Percentiles rank a stretch among this genome's conserved stretches.
Evolutionary conservation across 2,888 invertebrate species (phyloP).

Genomic region (Chironomus tentans): DNA sequence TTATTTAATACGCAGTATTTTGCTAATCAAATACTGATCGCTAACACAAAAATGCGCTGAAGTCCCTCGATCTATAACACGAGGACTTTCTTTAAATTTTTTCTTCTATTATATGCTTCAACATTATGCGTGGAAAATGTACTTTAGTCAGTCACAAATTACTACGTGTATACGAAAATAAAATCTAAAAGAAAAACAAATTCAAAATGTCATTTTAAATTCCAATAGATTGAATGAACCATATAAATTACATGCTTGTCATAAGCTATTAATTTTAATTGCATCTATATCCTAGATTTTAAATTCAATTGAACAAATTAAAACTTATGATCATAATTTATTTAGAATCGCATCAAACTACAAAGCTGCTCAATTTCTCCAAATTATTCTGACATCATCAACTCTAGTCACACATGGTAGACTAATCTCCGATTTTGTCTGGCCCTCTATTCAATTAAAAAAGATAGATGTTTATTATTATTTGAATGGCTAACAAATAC

Average conservation of each 20-base stretch:
- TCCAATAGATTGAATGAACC: background rate
- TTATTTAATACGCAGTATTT: too few relatives aligned
- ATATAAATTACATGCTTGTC: background rate
- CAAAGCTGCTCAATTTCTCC: too few relatives aligned
- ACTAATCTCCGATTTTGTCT: conserved; percentile 21
- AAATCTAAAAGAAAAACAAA: too few relatives aligned
- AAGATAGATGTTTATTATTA: conserved; percentile 16
- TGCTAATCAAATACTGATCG: too few relatives aligned
- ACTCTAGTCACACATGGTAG: conserved; percentile 15
- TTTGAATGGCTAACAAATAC: conserved; percentile 5
- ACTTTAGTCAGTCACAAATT: too few relatives aligned
- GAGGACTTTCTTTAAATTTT: too few relatives aligned
- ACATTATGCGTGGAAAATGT: too few relatives aligned
- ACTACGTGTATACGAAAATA: too few relatives aligned
- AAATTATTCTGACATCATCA: conserved; percentile 9
- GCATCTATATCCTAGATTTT: background rate
- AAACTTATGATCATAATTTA: background rate
- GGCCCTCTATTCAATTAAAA: conserved; percentile 17
- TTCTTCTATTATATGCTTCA: too few relatives aligned
- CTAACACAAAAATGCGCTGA: too few relatives aligned
- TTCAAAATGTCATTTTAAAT: too few relatives aligned
- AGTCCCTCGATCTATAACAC: too few relatives aligned
- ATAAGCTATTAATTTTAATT: background rate
- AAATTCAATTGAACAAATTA: background rate
- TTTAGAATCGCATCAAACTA: background rate